These are phyloP conservation scores for Pantala flavescens DNA, from an alignment of 1,140 invertebrate species.

Conservation along the genomic window DNA sequence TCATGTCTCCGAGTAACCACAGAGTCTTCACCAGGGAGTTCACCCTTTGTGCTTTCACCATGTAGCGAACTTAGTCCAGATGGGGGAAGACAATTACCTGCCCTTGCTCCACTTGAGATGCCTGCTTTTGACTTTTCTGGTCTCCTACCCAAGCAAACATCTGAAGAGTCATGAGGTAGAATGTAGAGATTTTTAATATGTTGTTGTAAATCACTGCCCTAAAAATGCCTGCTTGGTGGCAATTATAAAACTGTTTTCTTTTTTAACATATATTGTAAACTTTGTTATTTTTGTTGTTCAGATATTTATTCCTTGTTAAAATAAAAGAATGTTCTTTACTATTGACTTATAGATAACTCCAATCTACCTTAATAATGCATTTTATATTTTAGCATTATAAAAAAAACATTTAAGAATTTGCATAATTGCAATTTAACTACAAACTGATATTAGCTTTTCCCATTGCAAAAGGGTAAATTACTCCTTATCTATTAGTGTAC, in stretches of 20 bases:
- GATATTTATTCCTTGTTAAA: neutral
- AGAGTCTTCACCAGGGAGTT: conserved; percentile 31
- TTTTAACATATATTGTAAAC: neutral
- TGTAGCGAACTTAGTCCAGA: conserved; percentile 35
- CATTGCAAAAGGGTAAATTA: no score
- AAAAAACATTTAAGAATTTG: no score
- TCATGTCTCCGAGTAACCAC: conserved; percentile 29
- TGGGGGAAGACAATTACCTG: conserved; percentile 33
- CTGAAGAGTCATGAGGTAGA: neutral
- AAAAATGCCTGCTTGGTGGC: no score
- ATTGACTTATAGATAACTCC: neutral
- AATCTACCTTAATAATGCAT: neutral
- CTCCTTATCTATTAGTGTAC: no score
- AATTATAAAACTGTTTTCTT: no score
- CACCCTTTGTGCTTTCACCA: conserved; percentile 34
- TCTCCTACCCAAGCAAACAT: conserved; percentile 22
- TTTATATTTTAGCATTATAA: no score
- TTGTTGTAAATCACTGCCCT: no score
- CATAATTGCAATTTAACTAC: no score
- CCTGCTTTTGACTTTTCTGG: conserved; percentile 41
- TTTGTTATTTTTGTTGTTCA: neutral
- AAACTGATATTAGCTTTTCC: no score
- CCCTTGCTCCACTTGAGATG: conserved; percentile 44
- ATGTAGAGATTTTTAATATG: no score
- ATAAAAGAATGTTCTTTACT: neutral